A percentile compares a stretch with the other conserved stretches of the same genome.
These are phyloP conservation scores for Marronus borbonicus DNA, from an alignment of 2,888 invertebrate genomes.

Conservation along the genomic window DNA sequence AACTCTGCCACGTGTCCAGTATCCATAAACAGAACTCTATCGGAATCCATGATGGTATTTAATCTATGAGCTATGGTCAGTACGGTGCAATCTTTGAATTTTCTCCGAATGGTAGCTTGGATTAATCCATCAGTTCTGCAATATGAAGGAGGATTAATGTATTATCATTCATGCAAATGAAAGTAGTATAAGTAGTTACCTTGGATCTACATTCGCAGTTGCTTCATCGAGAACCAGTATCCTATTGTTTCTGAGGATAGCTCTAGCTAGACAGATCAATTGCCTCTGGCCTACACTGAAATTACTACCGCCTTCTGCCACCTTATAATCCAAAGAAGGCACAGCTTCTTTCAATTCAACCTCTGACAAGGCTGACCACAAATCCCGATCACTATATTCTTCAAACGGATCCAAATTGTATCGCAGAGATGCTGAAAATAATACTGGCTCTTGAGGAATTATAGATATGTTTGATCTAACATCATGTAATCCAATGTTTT, in stretches of 20 bases:
- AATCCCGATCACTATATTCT: slow-evolving; percentile 78
- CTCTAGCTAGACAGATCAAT: slow-evolving; percentile 88
- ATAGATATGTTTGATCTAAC: slow-evolving; percentile 88
- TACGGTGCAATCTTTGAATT: slow-evolving; percentile 84
- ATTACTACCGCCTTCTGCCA: slow-evolving; percentile 87
- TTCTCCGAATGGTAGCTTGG: slow-evolving; percentile 81
- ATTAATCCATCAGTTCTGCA: slow-evolving; percentile 84
- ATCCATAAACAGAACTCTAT: slow-evolving; percentile 86
- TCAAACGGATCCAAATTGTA: slow-evolving; percentile 89
- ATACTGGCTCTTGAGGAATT: slow-evolving; percentile 69
- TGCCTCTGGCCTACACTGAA: slow-evolving; percentile 92
- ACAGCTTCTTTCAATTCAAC: slow-evolving; percentile 83
- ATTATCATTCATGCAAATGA: not conserved
- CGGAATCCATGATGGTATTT: slow-evolving; percentile 88
- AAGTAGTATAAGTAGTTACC: slow-evolving; percentile 70
- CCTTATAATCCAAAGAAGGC: slow-evolving; percentile 75
- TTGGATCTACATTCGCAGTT: slow-evolving; percentile 91
- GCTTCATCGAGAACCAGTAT: slow-evolving; percentile 92
- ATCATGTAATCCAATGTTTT: slow-evolving; percentile 82
- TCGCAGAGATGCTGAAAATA: slow-evolving; percentile 85
- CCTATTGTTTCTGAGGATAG: slow-evolving; percentile 84
- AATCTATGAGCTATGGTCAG: slow-evolving; percentile 87
- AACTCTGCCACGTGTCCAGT: slow-evolving; percentile 83
- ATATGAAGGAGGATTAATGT: slow-evolving; percentile 56
- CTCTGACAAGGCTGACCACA: slow-evolving; percentile 84